phyloP scores from a whole-genome alignment of 2,797 vertebrate species.

The Spinibarbus caldwelli region DNA sequence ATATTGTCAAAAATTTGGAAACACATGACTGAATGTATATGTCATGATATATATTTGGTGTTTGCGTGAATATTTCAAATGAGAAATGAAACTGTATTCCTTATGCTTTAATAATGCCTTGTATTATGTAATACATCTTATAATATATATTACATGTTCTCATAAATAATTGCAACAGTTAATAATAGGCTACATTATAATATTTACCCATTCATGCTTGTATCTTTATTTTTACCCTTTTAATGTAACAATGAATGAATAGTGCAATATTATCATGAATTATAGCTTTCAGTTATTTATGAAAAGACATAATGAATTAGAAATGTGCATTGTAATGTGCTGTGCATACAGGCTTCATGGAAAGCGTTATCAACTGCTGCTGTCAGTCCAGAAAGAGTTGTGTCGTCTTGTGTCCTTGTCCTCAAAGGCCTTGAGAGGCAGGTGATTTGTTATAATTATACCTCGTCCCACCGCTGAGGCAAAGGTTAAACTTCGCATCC shows the following conservation, averaged over 20 bases:
- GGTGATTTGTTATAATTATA: constrained; percentile 57
- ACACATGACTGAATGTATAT: background rate
- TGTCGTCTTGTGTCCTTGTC: constrained; percentile 6
- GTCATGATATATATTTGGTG: background rate
- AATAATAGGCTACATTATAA: background rate
- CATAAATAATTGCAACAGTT: background rate
- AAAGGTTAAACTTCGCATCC: constrained; percentile 62
- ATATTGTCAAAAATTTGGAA: no score
- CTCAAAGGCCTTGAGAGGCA: constrained; percentile 22
- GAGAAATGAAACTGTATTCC: no score
- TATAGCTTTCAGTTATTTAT: background rate
- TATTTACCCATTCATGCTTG: background rate
- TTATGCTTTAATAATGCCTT: background rate
- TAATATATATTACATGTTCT: background rate
- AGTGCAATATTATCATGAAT: background rate
- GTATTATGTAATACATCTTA: background rate
- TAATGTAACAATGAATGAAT: background rate
- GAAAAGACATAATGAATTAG: background rate
- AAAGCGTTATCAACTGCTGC: background rate
- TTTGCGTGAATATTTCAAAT: no score
- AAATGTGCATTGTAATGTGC: background rate
- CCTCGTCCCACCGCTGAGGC: constrained; percentile 38
- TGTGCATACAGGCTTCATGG: background rate
- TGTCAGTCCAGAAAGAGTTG: background rate
- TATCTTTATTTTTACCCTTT: background rate